Evolutionary conservation across 2,888 invertebrate genomes (phyloP).

Genomic region (Caenorhabditis wallacei): DNA sequence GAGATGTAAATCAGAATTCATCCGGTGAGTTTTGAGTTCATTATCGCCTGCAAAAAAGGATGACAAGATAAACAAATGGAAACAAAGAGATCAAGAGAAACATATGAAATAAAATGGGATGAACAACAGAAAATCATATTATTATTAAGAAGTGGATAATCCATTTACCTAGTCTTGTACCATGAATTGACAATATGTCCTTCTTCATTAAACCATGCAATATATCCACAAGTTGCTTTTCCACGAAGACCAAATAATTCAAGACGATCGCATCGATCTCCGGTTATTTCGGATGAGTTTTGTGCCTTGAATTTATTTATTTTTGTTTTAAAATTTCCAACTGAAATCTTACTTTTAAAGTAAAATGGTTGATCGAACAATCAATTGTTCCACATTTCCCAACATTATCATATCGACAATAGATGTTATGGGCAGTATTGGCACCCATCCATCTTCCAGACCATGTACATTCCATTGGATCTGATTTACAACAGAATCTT

Average conservation of each 20-base stretch:
- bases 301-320: conserved; percentile 31
- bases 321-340: too few species aligned
- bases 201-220: conserved; percentile 79
- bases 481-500: conserved; percentile 81
- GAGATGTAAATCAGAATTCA: conserved; percentile 34
- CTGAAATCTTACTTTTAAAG: conserved; percentile 53
- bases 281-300: conserved; percentile 43
- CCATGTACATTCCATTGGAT: conserved; percentile 81
- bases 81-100: conserved; percentile 29
- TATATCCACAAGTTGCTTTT: conserved; percentile 81
- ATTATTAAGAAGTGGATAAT: conserved; percentile 14
- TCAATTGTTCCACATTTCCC: conserved; percentile 77
- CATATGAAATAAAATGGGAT: conserved; percentile 14
- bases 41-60: conserved; percentile 57
- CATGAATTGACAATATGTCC: conserved; percentile 79
- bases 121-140: conserved; percentile 19
- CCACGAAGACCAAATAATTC: conserved; percentile 77
- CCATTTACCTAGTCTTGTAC: conserved; percentile 79
- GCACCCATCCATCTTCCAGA: conserved; percentile 82
- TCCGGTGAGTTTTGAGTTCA: conserved; percentile 26
- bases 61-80: conserved; percentile 7
- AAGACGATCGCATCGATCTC: conserved; percentile 75
- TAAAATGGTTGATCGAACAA: conserved; percentile 79
- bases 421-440: conserved; percentile 79
- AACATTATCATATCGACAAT: conserved; percentile 78